Percentiles rank a stretch among this genome's conserved stretches.
Conservation (phyloP, 1,140 invertebrate genomes). For the roundworm (Caenorhabditis elegans) region DNA sequence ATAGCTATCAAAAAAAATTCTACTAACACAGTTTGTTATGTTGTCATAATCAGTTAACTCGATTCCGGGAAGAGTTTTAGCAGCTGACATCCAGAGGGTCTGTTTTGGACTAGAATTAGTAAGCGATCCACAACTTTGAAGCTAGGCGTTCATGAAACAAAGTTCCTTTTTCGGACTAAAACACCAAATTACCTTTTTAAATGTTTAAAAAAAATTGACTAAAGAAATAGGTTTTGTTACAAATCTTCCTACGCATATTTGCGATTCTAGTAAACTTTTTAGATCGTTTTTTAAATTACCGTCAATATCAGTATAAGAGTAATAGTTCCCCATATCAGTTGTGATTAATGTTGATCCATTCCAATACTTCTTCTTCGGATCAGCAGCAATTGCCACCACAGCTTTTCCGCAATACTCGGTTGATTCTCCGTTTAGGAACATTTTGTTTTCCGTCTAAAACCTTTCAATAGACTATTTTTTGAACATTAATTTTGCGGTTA, state of each 20-base stretch:
- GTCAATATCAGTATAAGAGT: constrained; percentile 66
- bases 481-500: not conserved
- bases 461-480: not conserved
- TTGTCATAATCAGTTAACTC: too few species aligned
- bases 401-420: constrained; percentile 66
- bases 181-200: too few species aligned
- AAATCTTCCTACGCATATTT: too few species aligned
- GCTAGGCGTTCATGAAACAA: not conserved
- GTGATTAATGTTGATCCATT: constrained; percentile 62
- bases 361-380: constrained; percentile 65
- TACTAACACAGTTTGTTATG: too few species aligned
- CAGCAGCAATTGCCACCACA: constrained; percentile 62
- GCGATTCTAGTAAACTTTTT: too few species aligned
- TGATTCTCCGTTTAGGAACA: constrained; percentile 60
- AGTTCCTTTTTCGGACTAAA: not conserved
- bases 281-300: too few species aligned
- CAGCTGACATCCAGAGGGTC: too few species aligned
- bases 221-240: too few species aligned
- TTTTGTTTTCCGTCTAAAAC: constrained; percentile 36
- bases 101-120: too few species aligned
- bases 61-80: too few species aligned
- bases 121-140: too few species aligned
- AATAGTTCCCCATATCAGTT: constrained; percentile 64
- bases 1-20: not conserved
- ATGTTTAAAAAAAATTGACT: too few species aligned